Evolutionary conservation across 2,113 vertebrate species (phyloP).

Genomic region (Phalacrocorax carbo): DNA sequence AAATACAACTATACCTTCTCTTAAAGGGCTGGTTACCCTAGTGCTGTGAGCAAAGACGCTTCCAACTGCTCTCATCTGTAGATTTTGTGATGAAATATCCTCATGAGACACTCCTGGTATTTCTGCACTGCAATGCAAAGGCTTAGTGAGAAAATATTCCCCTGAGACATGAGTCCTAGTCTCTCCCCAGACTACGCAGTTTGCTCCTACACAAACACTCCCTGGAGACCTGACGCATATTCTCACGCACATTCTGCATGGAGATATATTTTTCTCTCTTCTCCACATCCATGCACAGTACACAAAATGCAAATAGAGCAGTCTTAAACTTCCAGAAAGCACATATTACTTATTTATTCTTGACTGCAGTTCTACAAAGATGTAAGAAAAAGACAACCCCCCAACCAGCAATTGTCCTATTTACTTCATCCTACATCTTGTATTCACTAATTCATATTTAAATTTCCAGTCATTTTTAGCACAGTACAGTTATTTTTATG

Average conservation of each 20-base stretch:
- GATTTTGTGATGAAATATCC: not conserved
- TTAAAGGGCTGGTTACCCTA: not conserved
- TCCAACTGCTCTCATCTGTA: not conserved
- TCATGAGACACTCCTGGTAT: not conserved
- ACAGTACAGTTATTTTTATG: conserved; percentile 22
- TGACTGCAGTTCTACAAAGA: not conserved
- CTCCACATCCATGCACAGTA: not conserved
- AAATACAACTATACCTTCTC: not conserved
- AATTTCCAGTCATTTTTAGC: conserved; percentile 10
- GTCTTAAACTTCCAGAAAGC: not conserved
- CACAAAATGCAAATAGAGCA: not conserved
- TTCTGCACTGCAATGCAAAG: not conserved
- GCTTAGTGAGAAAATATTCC: not conserved
- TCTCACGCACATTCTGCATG: not conserved
- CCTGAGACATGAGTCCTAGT: not conserved
- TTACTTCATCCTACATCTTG: not conserved
- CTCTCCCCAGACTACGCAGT: not conserved
- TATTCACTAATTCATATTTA: not conserved
- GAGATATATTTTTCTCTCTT: not conserved
- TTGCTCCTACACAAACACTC: not conserved
- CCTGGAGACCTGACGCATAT: not conserved
- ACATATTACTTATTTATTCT: not conserved
- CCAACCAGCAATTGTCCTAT: not conserved
- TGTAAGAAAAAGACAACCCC: not conserved
- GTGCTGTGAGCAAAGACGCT: not conserved